Evolutionary conservation across 2,113 vertebrate genomes (phyloP), one percentile per base, ranked within the genome.

Genomic region (Neomonachus schauinslandi): DNA sequence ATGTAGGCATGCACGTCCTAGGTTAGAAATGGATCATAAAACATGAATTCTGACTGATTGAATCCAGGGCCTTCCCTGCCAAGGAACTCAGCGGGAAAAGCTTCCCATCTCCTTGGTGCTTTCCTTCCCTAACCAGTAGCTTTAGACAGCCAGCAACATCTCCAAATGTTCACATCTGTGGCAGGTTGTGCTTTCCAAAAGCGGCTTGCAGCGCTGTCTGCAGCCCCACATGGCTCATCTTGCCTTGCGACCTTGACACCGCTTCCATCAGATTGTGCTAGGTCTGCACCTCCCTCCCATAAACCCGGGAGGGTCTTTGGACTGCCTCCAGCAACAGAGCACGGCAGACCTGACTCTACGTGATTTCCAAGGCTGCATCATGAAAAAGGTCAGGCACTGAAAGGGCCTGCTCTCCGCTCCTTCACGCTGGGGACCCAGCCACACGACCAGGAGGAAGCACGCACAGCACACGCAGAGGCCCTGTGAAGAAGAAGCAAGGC

Each of bases 301-400:
- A 53, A 61, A 13, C 13, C 42, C 42, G 3, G 61, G 33, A 7
- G 8, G 33, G 31, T 33, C 85, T 74, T 11, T 9, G 82, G 39
- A 31, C 3, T 3, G 2, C 53, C 63, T 4, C 63, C 46, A 28
- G 84, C 39, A 51, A 11, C 0, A 19, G 1, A 15, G 26, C 7
- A 15, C 31, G 1, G 19, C 7, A 5, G 59, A 57, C 9, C 13
- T 28, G n/a, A 42, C 4, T 0, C 1, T 2, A 49, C 14, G 28
- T 28, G 31, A 7, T 31, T 21, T 12, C 33, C 33, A 18, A 74
- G 24, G 33, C 19, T 39, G n/a, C 28, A 18, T 24, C 42, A 6
- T 16, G 24, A 42, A 53, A 31, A 31, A 31, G 2, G 46, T 39
- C 91, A 31, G 57, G 24, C 22, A 1, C 51, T 36, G 16, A 10